Evolutionary conservation across 2,888 invertebrate species (phyloP), one percentile per base, ranked within the genome.

Genomic region (Sylvicola fuscatus): DNA sequence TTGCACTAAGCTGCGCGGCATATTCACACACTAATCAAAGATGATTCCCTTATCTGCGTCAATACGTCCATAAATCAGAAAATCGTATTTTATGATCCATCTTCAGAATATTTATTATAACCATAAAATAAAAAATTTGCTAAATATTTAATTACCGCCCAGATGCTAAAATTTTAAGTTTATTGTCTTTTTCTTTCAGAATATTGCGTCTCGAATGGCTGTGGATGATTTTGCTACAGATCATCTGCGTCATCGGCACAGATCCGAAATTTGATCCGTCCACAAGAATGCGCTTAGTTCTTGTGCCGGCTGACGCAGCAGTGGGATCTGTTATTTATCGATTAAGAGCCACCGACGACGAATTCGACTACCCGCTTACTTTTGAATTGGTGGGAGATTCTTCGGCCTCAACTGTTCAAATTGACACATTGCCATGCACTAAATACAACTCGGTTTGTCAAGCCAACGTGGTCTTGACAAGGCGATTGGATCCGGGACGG

Each of bases 381-480:
- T 87, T 87, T 60, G 76, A 79, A 48, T 69, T 83, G 43, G 70
- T 74, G 43, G 72, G 71, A 47, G 69, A 69, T 55, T 72, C 74
- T 49, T 72, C 81, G 45, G 72, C 75, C 41, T 72, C 80, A 38
- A 72, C 81, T 49, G 73, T 86, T 43, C 70, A 74, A 45, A 67
- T 86, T 42, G 80, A 83, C 52, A 72, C 77, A 45, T 67, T 87
- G 39, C 82, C 84, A 33, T 87, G 87, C 62, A 78, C 79, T 39
- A 68, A 77, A 44, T 81, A 82, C 61, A 82, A 86, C 62, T 82
- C 82, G 35, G 76, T 83, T 47, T 87, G 87, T 59, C 83, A 86
- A 57, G 86, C 86, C 38, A 86, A 87, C 58, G 76, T 89, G 45
- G 69, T 83, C 43, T 63, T 89, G 42, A 70, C 75, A 43, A 68